Evolutionary conservation across 2,797 vertebrate species (phyloP).

Genomic region (Prionace glauca): DNA sequence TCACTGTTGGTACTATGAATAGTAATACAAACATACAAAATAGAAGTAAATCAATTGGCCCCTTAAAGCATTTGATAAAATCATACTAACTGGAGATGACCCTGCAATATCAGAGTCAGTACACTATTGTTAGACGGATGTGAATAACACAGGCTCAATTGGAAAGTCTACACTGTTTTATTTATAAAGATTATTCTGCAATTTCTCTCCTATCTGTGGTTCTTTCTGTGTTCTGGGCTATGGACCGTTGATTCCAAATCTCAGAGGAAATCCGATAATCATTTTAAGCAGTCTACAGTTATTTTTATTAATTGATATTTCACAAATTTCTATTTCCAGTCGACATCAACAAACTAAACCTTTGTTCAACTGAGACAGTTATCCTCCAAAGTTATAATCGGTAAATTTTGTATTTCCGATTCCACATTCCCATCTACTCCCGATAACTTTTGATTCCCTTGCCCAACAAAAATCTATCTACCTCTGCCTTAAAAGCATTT

Average conservation of each 20-base stretch:
- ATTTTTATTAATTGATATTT: background rate
- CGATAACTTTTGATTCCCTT: too few species aligned
- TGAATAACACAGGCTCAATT: background rate
- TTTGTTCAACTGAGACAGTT: background rate
- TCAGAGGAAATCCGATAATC: background rate
- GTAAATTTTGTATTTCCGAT: too few species aligned
- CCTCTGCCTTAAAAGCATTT: too few species aligned
- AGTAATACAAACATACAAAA: too few species aligned
- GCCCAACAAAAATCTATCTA: too few species aligned
- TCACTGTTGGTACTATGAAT: too few species aligned
- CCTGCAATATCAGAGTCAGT: background rate
- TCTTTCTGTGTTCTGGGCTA: background rate
- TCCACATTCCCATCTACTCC: too few species aligned
- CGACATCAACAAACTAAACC: background rate
- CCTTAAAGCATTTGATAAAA: too few species aligned
- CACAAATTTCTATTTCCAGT: background rate
- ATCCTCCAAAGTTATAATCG: background rate
- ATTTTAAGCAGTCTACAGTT: background rate
- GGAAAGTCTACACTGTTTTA: background rate
- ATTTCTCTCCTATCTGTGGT: too few species aligned
- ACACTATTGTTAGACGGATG: background rate
- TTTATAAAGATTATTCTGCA: background rate
- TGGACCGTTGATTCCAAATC: background rate
- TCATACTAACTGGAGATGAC: background rate
- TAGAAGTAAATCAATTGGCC: too few species aligned